Evolutionary conservation across 2,888 invertebrate genomes (phyloP).

Genomic region (Cantharis rufa): DNA sequence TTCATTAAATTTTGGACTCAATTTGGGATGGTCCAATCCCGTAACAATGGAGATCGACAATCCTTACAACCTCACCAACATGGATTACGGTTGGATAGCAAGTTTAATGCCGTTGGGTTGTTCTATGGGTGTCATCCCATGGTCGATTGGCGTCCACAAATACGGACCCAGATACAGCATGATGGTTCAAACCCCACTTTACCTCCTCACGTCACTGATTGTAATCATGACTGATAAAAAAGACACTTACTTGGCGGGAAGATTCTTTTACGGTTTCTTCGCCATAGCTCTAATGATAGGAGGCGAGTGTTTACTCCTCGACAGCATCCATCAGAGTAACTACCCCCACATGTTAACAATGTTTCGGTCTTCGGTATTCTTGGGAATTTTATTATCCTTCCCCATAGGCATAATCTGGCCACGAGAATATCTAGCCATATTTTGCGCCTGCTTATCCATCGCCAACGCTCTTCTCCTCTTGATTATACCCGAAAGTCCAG

Average conservation of each 20-base stretch:
- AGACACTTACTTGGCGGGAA: slow-evolving; percentile 15
- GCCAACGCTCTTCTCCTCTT: slow-evolving; percentile 32
- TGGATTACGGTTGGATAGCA: slow-evolving; percentile 28
- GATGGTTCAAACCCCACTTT: slow-evolving; percentile 35
- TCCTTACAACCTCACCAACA: not conserved
- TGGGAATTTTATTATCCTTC: slow-evolving; percentile 32
- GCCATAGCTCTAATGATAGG: slow-evolving; percentile 35
- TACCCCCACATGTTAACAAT: slow-evolving; percentile 24
- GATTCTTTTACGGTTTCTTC: slow-evolving; percentile 41
- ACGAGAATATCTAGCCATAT: slow-evolving; percentile 16
- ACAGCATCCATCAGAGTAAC: slow-evolving; percentile 33
- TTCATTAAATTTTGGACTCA: slow-evolving; percentile 39
- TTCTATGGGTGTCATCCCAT: slow-evolving; percentile 35
- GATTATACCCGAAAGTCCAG: slow-evolving; percentile 43
- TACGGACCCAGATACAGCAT: slow-evolving; percentile 41
- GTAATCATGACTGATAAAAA: slow-evolving; percentile 5
- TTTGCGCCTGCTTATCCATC: slow-evolving; percentile 27
- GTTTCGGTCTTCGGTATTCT: slow-evolving; percentile 24
- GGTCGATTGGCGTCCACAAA: slow-evolving; percentile 35
- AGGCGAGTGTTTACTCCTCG: slow-evolving; percentile 37
- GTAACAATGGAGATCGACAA: slow-evolving; percentile 8
- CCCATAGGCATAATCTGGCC: slow-evolving; percentile 21
- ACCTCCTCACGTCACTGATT: slow-evolving; percentile 33
- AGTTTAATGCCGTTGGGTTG: slow-evolving; percentile 39
- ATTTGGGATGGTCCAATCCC: slow-evolving; percentile 40